Conservation (phyloP, 2,888 invertebrate genomes). For the Pandemis cinnamomeana region DNA sequence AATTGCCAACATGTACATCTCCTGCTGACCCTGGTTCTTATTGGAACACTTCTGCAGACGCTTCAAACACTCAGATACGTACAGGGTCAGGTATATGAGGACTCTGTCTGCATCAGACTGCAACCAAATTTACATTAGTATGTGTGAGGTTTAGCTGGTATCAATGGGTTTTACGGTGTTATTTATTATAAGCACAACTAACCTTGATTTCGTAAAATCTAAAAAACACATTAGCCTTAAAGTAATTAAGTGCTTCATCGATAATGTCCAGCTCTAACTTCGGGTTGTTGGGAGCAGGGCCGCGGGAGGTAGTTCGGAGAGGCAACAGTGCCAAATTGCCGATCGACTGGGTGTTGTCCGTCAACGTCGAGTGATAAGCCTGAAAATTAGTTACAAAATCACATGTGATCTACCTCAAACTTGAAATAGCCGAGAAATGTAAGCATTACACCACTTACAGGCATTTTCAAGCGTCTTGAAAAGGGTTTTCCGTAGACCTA, state of each 20-base stretch:
- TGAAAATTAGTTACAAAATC: conserved; percentile 67
- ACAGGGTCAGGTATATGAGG: conserved; percentile 98
- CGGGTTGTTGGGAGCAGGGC: conserved; percentile 92
- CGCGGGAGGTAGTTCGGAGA: conserved; percentile 94
- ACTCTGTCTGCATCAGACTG: conserved; percentile 98
- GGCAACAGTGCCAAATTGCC: conserved; percentile 98
- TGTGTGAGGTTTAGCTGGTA: not conserved
- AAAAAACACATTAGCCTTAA: conserved; percentile 99
- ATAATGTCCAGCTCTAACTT: conserved; percentile 94
- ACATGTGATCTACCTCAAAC: not conserved
- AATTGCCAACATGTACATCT: conserved; percentile 98
- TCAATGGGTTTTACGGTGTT: not conserved
- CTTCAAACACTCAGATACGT: conserved; percentile 98
- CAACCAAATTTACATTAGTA: conserved; percentile 53
- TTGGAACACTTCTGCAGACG: conserved; percentile 95
- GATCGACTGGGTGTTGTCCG: conserved; percentile 88
- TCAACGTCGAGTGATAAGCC: conserved; percentile 98
- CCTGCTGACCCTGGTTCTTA: conserved; percentile 95
- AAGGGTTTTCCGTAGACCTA: conserved; percentile 7
- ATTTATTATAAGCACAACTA: conserved; percentile 43
- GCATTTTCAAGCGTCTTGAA: conserved; percentile 50
- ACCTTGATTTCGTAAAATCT: conserved; percentile 99
- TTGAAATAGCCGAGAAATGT: conserved; percentile 10
- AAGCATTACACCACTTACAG: conserved; percentile 49
- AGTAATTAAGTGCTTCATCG: conserved; percentile 98